Evolutionary conservation across 2,888 invertebrate genomes (phyloP), one percentile per base, ranked within the genome.

Genomic region (Microctonus brassicae): DNA sequence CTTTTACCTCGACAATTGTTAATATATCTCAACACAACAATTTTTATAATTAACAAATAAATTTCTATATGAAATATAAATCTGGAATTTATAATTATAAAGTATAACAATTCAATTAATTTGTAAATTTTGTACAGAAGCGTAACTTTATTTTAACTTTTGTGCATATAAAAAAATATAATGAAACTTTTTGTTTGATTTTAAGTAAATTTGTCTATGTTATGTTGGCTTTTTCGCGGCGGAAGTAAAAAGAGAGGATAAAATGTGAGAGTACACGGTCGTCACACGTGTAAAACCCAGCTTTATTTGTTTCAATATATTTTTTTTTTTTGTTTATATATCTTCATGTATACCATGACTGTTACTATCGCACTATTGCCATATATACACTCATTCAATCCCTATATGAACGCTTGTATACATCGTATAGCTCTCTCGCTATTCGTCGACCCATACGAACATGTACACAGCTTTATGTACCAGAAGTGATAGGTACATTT

Each of bases 401-500:
- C 42, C 63, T 47, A 47, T 47, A 47, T 3, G 4, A 39, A 52
- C 62, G 33, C 20, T 42, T 62, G 33, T 62, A 62, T 42, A 62
- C 62, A 62, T 62, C 42, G 42, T 62, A 24, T 42, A 47, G 9
- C 65, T 33, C 55, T 65, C 29, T 65, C 53, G 52, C 26, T 52
- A 65, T 65, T 53, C 55, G 65, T 55, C 65, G 65, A 65, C 33
- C 65, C 58, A 34, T 65, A 42, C 57, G n/a, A 55, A 20, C 65
- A 17, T 65, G 55, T 55, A 65, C 65, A 66, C 76, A 76, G 81
- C 81, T 86, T 87, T 87, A 86, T 87, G 86, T 86, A 85, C 82
- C 86, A 86, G 85, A 87, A 87, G 83, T 84, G 86, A 87, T 86
- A 83, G 83, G 79, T 83, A 82, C 84, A 82, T 86, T 86, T 84